Evolutionary conservation across 2,888 invertebrate genomes (phyloP), one percentile per base, ranked within the genome.

Genomic region (Philhelius pedissequus): DNA sequence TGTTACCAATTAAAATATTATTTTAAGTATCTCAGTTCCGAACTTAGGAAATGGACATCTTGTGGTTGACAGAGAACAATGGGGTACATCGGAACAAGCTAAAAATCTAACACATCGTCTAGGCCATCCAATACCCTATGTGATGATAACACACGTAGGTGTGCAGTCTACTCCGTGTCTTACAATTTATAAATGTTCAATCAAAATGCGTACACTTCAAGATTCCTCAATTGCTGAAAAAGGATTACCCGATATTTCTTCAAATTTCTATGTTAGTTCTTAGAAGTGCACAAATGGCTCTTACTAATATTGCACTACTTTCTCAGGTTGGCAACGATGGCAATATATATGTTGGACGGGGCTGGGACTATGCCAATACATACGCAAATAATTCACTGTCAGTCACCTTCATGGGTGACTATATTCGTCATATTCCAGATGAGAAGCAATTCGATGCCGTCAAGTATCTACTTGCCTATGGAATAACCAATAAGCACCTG

Each of bases 311-410:
- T 6, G n/a, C 2, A 22, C 3, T 11, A 3, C 18, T 8, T 27
- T 32, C 5, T 9, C 4, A 93, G 86, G 91, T 94, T 68, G 94
- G 93, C 6, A 92, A 92, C 38, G 94, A 94, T 89, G 94, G 93
- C 7, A 91, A 91, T 80, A 89, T 93, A 35, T 93, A 93, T 87
- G 92, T 92, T 58, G 93, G 93, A 30, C 90, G 93, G 76, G 93
- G 93, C 82, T 93, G 92, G 93, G 90, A 92, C 76, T 90, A 90
- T 45, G 91, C 92, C 60, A 94, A 94, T 76, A 92, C 93, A 38
- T 93, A 93, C 88, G 91, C 92, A 18, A 91, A 90, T 88, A 90
- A 91, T 69, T 91, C 92, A 52, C 89, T 93, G 78, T 92, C 92
- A 3, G 90, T 93, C 43, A 91, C 91, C 75, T 92, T 93, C 86